Evolutionary conservation across 2,888 invertebrate species (phyloP).

Genomic region (Pammene aurita): DNA sequence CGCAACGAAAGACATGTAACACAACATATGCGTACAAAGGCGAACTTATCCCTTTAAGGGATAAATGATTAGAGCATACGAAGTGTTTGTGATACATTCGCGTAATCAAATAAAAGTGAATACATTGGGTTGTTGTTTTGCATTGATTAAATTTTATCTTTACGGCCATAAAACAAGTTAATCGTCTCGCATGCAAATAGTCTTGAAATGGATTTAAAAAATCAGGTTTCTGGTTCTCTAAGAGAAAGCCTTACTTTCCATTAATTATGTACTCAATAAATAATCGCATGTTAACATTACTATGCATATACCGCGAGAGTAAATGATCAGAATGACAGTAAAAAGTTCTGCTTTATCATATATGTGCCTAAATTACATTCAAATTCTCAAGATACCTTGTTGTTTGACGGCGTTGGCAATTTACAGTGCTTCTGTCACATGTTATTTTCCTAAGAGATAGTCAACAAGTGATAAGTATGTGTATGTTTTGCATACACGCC

Average conservation of each 20-base stretch:
- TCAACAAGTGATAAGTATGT: constrained; percentile 31
- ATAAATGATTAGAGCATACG: neutral
- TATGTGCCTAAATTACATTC: neutral
- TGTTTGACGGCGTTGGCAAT: constrained; percentile 22
- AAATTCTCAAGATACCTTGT: neutral
- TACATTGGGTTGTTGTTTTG: neutral
- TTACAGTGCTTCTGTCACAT: constrained; percentile 24
- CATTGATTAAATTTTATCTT: constrained; percentile 9
- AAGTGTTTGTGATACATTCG: neutral
- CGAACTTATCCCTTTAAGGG: neutral
- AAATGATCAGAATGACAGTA: constrained; percentile 18
- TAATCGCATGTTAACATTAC: constrained; percentile 19
- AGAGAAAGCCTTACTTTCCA: constrained; percentile 25
- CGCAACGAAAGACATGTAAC: too few relatives aligned
- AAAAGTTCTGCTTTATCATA: constrained; percentile 7
- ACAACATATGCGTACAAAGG: too few relatives aligned
- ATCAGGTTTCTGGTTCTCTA: constrained; percentile 23
- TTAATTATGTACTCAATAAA: constrained; percentile 3
- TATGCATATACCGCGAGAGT: neutral
- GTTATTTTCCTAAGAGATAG: constrained; percentile 31
- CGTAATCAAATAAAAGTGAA: neutral
- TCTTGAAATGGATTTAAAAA: neutral
- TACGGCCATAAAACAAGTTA: constrained; percentile 13
- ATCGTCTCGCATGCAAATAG: constrained; percentile 16
- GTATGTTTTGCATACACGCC: constrained; percentile 37